Conservation (phyloP, 2,113 vertebrate species). For the Perca fluviatilis region DNA sequence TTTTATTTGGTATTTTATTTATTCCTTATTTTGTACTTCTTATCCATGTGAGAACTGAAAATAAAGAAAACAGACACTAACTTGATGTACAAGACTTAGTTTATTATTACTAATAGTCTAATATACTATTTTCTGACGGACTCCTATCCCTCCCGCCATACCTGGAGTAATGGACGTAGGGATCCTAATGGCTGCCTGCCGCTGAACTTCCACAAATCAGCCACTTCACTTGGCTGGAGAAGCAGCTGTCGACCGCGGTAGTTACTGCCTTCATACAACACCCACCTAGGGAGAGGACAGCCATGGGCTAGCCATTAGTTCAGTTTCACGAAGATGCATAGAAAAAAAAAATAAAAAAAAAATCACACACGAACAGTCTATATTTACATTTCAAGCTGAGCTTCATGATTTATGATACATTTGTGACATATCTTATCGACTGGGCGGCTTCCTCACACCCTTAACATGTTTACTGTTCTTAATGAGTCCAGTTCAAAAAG, state of each 20-base stretch:
- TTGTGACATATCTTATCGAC: neutral
- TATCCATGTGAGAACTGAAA: too few species aligned
- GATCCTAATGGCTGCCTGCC: constrained; percentile 91
- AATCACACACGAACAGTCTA: neutral
- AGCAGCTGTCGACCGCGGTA: constrained; percentile 92
- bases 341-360: neutral
- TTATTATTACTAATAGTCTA: too few species aligned
- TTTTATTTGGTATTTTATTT: neutral
- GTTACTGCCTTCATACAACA: constrained; percentile 90
- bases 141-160: constrained; percentile 61
- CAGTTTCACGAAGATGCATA: neutral
- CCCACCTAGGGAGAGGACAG: constrained; percentile 85
- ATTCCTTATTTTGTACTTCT: neutral
- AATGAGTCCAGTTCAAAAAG: neutral
- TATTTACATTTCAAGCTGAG: neutral
- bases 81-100: neutral
- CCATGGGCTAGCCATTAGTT: neutral
- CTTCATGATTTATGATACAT: neutral
- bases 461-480: constrained; percentile 1
- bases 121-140: neutral
- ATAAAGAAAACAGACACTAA: neutral
- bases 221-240: constrained; percentile 86
- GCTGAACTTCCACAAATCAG: constrained; percentile 85
- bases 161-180: constrained; percentile 92
- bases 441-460: neutral